phyloP scores from a whole-genome alignment of 2,888 invertebrate species.

The Drosophila vallismaia region DNA sequence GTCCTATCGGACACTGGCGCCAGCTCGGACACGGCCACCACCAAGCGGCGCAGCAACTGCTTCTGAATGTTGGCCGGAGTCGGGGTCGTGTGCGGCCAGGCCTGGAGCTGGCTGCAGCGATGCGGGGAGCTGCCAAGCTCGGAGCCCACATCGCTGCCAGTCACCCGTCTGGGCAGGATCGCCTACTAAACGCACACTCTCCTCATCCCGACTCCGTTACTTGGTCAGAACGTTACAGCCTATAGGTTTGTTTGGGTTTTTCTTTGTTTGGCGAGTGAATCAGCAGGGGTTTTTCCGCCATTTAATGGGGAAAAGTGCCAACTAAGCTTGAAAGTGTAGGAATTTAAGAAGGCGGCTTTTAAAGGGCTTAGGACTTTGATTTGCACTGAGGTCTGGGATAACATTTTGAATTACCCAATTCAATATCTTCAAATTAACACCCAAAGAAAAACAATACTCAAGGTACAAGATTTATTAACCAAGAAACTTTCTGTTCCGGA shows the following conservation, averaged over 20 bases:
- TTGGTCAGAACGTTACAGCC: conserved; percentile 3
- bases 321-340: conserved; percentile 7
- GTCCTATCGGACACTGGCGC: conserved; percentile 21
- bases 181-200: conserved; percentile 60
- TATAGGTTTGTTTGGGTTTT: background rate
- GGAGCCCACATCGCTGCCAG: conserved; percentile 67
- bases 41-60: conserved; percentile 70
- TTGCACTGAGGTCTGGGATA: conserved; percentile 17
- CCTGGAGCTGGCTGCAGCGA: conserved; percentile 71
- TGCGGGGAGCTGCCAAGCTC: conserved; percentile 71
- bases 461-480: no score
- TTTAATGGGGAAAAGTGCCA: conserved; percentile 4
- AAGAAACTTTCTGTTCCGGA: no score
- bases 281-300: background rate
- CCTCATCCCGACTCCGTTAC: conserved; percentile 42
- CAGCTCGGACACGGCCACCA: conserved; percentile 27
- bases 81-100: conserved; percentile 69
- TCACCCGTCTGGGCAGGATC: conserved; percentile 66
- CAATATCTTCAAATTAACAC: no score
- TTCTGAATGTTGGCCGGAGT: conserved; percentile 77
- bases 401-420: background rate
- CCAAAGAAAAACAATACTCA: no score
- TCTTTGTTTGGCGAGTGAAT: background rate
- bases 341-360: conserved; percentile 17
- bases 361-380: conserved; percentile 4